These are phyloP conservation scores for Sebastes hubbsi DNA, from an alignment of 2,797 vertebrate species.

Conservation along the genomic window DNA sequence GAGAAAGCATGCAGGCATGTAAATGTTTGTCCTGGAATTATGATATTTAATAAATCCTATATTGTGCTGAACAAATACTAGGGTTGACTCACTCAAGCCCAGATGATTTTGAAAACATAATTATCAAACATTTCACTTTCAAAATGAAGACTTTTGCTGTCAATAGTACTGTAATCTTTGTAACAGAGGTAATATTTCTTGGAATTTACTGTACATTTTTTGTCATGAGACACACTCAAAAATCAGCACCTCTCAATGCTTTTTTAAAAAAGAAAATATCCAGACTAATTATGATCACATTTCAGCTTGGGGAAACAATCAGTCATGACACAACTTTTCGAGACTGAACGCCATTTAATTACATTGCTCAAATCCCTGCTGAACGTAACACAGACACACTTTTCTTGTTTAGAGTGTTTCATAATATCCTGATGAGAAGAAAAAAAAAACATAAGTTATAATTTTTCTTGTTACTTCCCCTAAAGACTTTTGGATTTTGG, in stretches of 20 bases:
- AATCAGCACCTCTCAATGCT: slow-evolving; percentile 65
- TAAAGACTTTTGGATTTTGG: slow-evolving; percentile 62
- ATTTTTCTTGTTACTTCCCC: slow-evolving; percentile 59
- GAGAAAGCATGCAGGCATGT: slow-evolving; percentile 99
- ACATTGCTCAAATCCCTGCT: slow-evolving; percentile 42
- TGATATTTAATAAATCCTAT: slow-evolving; percentile 99
- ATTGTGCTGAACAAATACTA: slow-evolving; percentile 91
- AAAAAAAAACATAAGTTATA: slow-evolving; percentile 36
- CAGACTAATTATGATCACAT: slow-evolving; percentile 39
- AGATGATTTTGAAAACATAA: slow-evolving; percentile 65
- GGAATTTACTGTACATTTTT: slow-evolving; percentile 74
- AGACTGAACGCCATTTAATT: slow-evolving; percentile 45
- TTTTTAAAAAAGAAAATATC: slow-evolving; percentile 38
- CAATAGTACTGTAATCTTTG: slow-evolving; percentile 80
- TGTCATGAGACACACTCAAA: slow-evolving; percentile 69
- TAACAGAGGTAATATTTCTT: slow-evolving; percentile 80
- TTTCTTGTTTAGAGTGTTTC: slow-evolving; percentile 51
- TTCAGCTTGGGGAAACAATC: slow-evolving; percentile 66
- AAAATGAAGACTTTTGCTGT: slow-evolving; percentile 77
- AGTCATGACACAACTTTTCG: slow-evolving; percentile 55
- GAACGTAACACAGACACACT: slow-evolving; percentile 21
- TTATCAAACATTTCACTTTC: slow-evolving; percentile 72
- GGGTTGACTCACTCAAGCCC: slow-evolving; percentile 77
- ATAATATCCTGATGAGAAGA: slow-evolving; percentile 45
- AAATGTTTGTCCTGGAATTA: slow-evolving; percentile 99